phyloP scores from a whole-genome alignment of 1,140 invertebrate genomes.

The Sitophilus oryzae region DNA sequence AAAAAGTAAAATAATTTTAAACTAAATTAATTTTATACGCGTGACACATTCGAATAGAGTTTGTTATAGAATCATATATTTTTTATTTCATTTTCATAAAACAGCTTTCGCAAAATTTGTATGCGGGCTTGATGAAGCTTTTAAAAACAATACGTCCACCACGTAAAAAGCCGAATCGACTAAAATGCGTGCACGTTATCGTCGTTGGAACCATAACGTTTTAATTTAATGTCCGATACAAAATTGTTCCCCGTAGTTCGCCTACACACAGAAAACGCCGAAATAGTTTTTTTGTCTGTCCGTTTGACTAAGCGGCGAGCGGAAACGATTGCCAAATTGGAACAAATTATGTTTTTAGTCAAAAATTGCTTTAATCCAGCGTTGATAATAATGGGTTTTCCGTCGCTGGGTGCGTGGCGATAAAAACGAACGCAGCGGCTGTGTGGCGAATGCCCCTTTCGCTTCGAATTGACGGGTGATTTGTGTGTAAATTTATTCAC shows the following conservation, averaged over 20 bases:
- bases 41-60: too few species aligned
- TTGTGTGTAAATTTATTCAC: neutral
- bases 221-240: neutral
- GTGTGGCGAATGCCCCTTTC: neutral
- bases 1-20: too few species aligned
- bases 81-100: too few species aligned
- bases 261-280: neutral
- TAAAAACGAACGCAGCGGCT: neutral
- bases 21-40: too few species aligned
- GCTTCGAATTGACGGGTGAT: neutral
- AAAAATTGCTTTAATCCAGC: constrained; percentile 24
- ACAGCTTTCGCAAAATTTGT: too few species aligned
- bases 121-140: too few species aligned
- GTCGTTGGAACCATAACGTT: neutral
- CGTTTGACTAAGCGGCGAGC: constrained; percentile 2
- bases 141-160: too few species aligned
- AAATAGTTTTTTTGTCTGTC: constrained; percentile 4
- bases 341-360: constrained; percentile 25
- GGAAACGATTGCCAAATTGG: constrained; percentile 26
- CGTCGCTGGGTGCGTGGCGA: constrained; percentile 5
- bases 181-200: neutral
- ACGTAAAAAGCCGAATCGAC: neutral
- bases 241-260: neutral
- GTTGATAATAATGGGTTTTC: constrained; percentile 23
- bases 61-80: too few species aligned